A percentile compares a stretch with the other conserved stretches of the same genome.
phyloP scores from a whole-genome alignment of 1,140 invertebrate species.

The Drosophila trapezifrons region DNA sequence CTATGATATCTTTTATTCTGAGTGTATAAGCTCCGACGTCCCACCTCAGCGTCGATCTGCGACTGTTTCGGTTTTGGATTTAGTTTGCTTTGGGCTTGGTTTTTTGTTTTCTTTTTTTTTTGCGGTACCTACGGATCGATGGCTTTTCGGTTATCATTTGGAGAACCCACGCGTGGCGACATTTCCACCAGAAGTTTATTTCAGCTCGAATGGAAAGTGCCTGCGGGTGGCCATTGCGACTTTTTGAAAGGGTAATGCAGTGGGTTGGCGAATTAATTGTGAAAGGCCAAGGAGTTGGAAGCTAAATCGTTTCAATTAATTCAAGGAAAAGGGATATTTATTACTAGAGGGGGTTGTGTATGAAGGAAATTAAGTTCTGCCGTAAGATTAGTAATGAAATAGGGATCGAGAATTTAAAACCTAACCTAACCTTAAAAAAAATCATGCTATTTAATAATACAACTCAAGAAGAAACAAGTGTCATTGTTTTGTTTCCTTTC shows the following conservation, averaged over 20 bases:
- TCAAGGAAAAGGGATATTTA: not conserved
- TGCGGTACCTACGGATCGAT: constrained; percentile 58
- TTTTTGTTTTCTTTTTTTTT: constrained; percentile 22
- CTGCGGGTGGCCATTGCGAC: constrained; percentile 50
- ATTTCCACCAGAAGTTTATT: constrained; percentile 47
- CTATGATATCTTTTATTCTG: not conserved
- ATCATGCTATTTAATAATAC: not conserved
- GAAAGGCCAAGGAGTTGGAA: constrained; percentile 4
- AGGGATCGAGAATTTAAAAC: no score
- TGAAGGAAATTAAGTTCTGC: no score
- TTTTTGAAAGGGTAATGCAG: constrained; percentile 12
- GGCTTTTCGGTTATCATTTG: constrained; percentile 75
- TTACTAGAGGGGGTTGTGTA: no score
- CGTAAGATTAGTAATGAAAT: no score
- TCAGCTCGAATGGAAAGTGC: constrained; percentile 54
- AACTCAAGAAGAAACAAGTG: not conserved
- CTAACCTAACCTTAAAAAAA: no score
- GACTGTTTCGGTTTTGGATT: constrained; percentile 43
- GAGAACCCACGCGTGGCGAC: constrained; percentile 72
- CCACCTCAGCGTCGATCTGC: constrained; percentile 5
- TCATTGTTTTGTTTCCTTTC: not conserved
- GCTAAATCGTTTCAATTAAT: not conserved
- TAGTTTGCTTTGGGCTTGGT: constrained; percentile 28
- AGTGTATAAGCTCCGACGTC: constrained; percentile 4
- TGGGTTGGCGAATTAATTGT: constrained; percentile 34